Percentiles rank a stretch among this genome's conserved stretches.
Evolutionary conservation across 2,888 invertebrate species (phyloP).

Genomic region (Dioctria rufipes): DNA sequence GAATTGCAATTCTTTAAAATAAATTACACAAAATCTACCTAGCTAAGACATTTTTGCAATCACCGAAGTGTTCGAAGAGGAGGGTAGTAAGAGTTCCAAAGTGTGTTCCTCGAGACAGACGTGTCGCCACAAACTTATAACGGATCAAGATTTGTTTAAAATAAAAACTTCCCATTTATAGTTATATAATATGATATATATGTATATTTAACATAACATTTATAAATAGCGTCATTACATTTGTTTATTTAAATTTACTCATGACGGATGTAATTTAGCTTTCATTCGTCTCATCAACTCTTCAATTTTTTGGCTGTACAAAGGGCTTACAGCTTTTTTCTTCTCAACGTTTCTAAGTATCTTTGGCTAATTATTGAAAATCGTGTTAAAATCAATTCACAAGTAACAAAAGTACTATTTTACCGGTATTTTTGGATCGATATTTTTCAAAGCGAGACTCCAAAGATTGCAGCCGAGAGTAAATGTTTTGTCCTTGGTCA

Average conservation of each 20-base stretch:
- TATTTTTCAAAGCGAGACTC: constrained; percentile 81
- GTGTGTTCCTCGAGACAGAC: too few species aligned
- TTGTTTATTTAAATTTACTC: neutral
- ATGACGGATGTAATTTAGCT: constrained; percentile 53
- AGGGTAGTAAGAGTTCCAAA: too few species aligned
- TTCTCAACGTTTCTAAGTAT: constrained; percentile 55
- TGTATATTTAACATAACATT: too few species aligned
- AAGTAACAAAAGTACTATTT: constrained; percentile 58
- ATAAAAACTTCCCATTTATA: too few species aligned
- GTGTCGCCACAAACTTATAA: too few species aligned
- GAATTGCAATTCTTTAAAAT: too few species aligned
- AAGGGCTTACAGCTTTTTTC: neutral
- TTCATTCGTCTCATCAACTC: constrained; percentile 59
- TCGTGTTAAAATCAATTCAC: neutral
- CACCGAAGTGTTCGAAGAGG: too few species aligned
- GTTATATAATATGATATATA: too few species aligned
- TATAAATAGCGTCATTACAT: too few species aligned
- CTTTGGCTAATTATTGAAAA: constrained; percentile 47
- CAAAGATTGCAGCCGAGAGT: constrained; percentile 86
- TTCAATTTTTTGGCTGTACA: constrained; percentile 54
- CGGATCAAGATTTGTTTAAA: too few species aligned
- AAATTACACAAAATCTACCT: too few species aligned
- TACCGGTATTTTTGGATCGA: constrained; percentile 74
- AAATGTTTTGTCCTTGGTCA: constrained; percentile 75
- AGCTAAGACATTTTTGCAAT: too few species aligned